Percentiles rank a stretch among this genome's conserved stretches.
Conservation (phyloP, 2,888 invertebrate genomes). For the Lumbricus terrestris region DNA sequence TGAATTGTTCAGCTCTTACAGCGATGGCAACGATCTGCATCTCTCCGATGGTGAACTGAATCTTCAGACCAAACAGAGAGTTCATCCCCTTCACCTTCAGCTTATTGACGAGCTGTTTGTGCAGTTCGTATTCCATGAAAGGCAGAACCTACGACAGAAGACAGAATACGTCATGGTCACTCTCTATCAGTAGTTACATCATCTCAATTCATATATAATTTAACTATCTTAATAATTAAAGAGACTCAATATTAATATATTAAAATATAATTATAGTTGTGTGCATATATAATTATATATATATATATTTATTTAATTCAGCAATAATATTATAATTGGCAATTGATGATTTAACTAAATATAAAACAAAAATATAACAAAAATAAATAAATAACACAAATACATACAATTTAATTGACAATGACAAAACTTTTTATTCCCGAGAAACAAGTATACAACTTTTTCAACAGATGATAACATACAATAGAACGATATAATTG, state of each 20-base stretch:
- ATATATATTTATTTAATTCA: too few relatives aligned
- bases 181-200: too few relatives aligned
- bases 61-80: constrained; percentile 81
- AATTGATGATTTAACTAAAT: background rate
- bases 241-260: too few relatives aligned
- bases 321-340: too few relatives aligned
- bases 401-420: too few relatives aligned
- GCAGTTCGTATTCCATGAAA: constrained; percentile 92
- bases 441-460: too few relatives aligned
- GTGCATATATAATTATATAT: too few relatives aligned
- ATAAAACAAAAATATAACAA: too few relatives aligned
- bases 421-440: too few relatives aligned
- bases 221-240: too few relatives aligned
- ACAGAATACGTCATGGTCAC: constrained; percentile 20
- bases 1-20: constrained; percentile 47
- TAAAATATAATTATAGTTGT: too few relatives aligned
- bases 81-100: constrained; percentile 92
- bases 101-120: constrained; percentile 84
- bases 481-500: background rate
- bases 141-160: constrained; percentile 67
- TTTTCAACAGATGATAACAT: background rate
- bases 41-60: constrained; percentile 81
- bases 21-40: constrained; percentile 83
- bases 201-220: background rate
- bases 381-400: too few relatives aligned